Base-by-base conservation (phyloP, 2,797 vertebrate genomes). In the Coregonus suidteri region DNA sequence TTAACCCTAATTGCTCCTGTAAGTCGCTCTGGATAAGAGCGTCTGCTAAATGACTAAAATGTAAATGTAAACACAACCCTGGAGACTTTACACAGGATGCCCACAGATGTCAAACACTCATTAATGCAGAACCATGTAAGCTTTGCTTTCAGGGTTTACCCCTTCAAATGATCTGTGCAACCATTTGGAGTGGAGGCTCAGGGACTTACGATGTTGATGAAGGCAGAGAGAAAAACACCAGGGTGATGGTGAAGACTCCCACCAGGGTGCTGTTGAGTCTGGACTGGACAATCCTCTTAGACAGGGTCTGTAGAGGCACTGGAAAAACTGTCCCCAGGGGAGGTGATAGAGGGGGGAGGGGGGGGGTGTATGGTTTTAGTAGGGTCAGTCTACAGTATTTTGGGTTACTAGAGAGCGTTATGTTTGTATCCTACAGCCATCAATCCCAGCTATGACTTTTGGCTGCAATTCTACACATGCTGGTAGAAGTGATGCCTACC, bases 221-320 rank as follows among this genome's bases (percentile, higher is more conserved):
- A 98, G 34, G 97, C 96, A 0, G 97, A 97, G 0, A 99, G 94
- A 91, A 99, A n/a, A n/a, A 99, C 90, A 99, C 97, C 75, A 99
- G 82, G 85, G 94, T 83, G 92, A 98, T 97, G 90, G 96, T 95
- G 91, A 97, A 96, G 86, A 99, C 93, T 31, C 98, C 98, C 35
- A 99, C 97, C 85, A 98, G 91, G 41, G 97, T 99, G 92, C 97
- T 99, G 89, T 99, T 98, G 76, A 95, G 95, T 90, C 96, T 93
- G 84, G 97, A 99, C 89, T 97, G 95, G 81, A 99, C 97, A 9
- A 99, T 99, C 90, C 94, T 96, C 91, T 90, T 96, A 62, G 98
- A 98, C 37, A 99, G 93, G 18, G 89, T 95, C 94, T 98, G 98
- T 84, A 99, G 95, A 0, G 96, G 94, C 81, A 86, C 87, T 15